Base-by-base conservation (phyloP, 2,797 vertebrate genomes). In the Malurus splendens region DNA sequence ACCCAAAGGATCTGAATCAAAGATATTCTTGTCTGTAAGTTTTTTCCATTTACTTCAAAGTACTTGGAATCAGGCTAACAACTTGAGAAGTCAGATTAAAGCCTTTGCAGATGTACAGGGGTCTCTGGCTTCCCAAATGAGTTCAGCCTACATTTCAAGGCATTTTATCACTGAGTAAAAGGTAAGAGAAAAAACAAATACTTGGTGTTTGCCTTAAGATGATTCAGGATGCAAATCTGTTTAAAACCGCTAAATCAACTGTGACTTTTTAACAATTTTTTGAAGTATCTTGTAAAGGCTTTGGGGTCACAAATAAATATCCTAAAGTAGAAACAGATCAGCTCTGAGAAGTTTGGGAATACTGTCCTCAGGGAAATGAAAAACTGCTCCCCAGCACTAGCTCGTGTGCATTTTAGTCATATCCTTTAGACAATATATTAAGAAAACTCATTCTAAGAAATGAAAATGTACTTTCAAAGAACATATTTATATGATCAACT, bases 11-110 rank as follows among this genome's bases (percentile, higher is more conserved):
- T 72, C 60, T 86, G 52, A 57, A 67, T 70, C n/a, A 86, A 85
- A 87, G 32, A 42, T 86, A 50, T 4, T 73, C 67, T 57, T 62
- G 42, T 42, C 55, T 82, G 18, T 60, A 60, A 67, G 23, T 25
- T 90, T 86, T 90, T 92, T 75, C 23, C 51, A 54, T 78, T 87
- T 90, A 72, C 59, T 94, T 94, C 84, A 70, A 87, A 82, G 86
- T 59, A 6, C 14, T 87, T 94, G 45, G 44, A 84, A 55, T 85
- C 59, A 81, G 50, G 66, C 44, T 78, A 57, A 52, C 33, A 56
- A 9, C 5, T 78, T 82, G 44, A 80, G 68, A 78, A 89, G 17
- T n/a, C 17, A 33, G 51, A 89, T 75, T 87, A 89, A 90, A 87
- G 45, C 56, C 85, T 83, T 75, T 45, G 44, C 45, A 91, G 66